Conservation (phyloP, 1,140 invertebrate genomes). For the Chlorops oryzae region DNA sequence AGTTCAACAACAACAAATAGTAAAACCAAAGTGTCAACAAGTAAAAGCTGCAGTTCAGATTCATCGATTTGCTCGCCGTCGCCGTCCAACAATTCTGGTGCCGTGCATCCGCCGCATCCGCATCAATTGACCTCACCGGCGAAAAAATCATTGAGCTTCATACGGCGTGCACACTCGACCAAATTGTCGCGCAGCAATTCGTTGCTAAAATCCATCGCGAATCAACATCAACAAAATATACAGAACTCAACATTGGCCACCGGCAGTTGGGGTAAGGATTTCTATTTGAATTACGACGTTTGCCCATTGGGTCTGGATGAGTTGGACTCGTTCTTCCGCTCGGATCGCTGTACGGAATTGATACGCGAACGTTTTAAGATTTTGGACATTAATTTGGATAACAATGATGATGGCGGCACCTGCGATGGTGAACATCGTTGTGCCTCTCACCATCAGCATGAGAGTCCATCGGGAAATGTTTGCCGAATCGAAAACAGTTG, state of each 20-base stretch:
- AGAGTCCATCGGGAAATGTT: background rate
- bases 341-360: conserved; percentile 39
- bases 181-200: conserved; percentile 63
- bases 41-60: conserved; percentile 12
- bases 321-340: conserved; percentile 39
- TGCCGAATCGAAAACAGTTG: conserved; percentile 9
- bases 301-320: conserved; percentile 37
- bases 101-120: conserved; percentile 7
- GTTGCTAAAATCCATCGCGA: conserved; percentile 50
- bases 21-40: no score
- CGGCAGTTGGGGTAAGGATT: conserved; percentile 50
- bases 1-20: no score
- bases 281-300: conserved; percentile 38
- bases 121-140: conserved; percentile 36
- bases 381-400: conserved; percentile 28
- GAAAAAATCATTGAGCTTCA: conserved; percentile 55
- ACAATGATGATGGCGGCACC: conserved; percentile 7
- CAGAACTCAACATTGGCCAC: conserved; percentile 21
- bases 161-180: conserved; percentile 63
- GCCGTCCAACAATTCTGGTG: background rate
- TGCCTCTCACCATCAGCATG: conserved; percentile 1
- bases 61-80: conserved; percentile 4
- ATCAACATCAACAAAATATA: conserved; percentile 29
- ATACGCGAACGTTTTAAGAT: conserved; percentile 44
- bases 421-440: conserved; percentile 4